Evolutionary conservation across 2,888 invertebrate genomes (phyloP), one percentile per base, ranked within the genome.

Genomic region (Flexamia atlantica): DNA sequence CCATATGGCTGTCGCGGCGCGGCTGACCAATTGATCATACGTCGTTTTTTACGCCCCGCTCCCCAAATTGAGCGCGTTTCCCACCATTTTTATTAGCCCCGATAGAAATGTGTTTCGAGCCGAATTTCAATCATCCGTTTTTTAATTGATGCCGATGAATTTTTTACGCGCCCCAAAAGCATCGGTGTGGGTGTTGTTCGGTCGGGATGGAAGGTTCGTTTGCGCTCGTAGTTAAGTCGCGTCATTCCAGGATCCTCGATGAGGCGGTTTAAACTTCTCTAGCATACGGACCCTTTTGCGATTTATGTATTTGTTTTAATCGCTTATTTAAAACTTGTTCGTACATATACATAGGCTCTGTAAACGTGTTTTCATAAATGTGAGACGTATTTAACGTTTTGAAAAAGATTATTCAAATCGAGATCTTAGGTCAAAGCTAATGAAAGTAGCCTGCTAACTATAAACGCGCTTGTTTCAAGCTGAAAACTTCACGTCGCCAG

Each of bases 71-170:
- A 79, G 57, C 79, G 36, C 79, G 79, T 79, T 76, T 40, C 57
- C 57, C 79, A 79, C 57, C 79, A 32, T 79, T 79, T 79, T 79
- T 79, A 79, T 79, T 79, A 79, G 79, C 79, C 79, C 79, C 79
- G 79, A 79, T 53, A 79, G 79, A 36, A 57, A 57, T 79, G 79
- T 79, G 57, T 79, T 79, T 20, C 79, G 7, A 36, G 79, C 23
- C 57, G 57, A 79, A 79, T 79, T 79, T 79, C 79, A 79, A 79
- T 79, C 79, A 79, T 79, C 79, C 79, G 79, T 79, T 79, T 79
- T 79, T 79, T 79, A 79, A 79, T 79, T 79, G 79, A 50, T 53
- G 57, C 32, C 36, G 79, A 79, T 79, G 79, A 79, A 79, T 79
- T 79, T 79, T 79, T 79, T 57, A 79, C 57, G 32, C 20, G 30